Evolutionary conservation across 2,113 vertebrate genomes (phyloP).

Genomic region (Oreochromis tanganicae): DNA sequence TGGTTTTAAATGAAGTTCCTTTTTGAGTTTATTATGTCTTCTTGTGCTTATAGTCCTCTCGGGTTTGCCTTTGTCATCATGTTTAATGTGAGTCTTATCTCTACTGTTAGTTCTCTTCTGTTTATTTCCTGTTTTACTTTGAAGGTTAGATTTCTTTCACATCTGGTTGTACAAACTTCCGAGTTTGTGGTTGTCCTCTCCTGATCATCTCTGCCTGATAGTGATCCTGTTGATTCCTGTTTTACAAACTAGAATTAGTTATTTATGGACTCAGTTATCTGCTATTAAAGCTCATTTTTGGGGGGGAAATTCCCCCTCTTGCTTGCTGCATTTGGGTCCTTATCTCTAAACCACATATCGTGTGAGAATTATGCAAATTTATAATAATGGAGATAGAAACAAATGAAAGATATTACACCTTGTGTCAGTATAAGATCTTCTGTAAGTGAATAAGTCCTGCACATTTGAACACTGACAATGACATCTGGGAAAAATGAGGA

Average conservation of each 20-base stretch:
- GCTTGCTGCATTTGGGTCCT: background rate
- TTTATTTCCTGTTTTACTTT: background rate
- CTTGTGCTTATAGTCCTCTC: background rate
- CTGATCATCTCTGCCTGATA: background rate
- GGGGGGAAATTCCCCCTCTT: background rate
- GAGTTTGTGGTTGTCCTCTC: background rate
- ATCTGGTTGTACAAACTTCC: background rate
- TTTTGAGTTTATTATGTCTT: background rate
- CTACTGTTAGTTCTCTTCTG: background rate
- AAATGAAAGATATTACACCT: background rate
- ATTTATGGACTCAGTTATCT: background rate
- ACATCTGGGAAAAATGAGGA: no score
- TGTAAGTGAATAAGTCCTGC: no score
- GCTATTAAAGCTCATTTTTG: background rate
- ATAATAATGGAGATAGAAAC: background rate
- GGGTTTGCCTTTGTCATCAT: background rate
- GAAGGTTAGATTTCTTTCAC: background rate
- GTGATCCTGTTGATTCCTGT: background rate
- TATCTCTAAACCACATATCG: background rate
- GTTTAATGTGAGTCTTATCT: background rate
- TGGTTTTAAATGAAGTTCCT: background rate
- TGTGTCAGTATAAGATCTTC: background rate
- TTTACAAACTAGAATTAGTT: background rate
- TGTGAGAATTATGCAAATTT: background rate
- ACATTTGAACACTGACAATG: background rate